Conservation (phyloP, 2,888 invertebrate species). For the Drosophila trichaetosa region DNA sequence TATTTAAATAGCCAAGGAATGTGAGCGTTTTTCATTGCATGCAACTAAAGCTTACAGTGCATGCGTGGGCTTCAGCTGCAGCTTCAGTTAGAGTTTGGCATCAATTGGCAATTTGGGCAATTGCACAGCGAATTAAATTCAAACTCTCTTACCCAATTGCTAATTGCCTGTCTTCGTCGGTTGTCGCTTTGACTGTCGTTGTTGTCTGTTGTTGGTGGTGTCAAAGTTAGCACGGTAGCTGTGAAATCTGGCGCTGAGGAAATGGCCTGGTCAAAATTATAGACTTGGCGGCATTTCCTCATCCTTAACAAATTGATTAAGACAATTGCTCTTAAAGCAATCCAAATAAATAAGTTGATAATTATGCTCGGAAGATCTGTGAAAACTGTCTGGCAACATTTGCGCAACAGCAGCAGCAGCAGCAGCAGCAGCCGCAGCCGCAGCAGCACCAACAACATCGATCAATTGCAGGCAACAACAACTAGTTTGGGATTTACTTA, state of each 20-base stretch:
- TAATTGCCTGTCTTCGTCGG: slow-evolving; percentile 57
- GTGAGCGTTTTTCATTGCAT: neutral
- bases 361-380: slow-evolving; percentile 64
- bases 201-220: slow-evolving; percentile 61
- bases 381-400: slow-evolving; percentile 48
- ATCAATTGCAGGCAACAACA: slow-evolving; percentile 51
- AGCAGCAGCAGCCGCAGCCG: slow-evolving; percentile 26
- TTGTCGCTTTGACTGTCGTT: slow-evolving; percentile 23
- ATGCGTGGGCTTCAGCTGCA: slow-evolving; percentile 64
- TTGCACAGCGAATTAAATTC: slow-evolving; percentile 61
- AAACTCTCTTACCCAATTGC: slow-evolving; percentile 58
- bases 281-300: slow-evolving; percentile 64
- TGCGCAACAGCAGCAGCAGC: slow-evolving; percentile 56
- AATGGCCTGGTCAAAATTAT: slow-evolving; percentile 61
- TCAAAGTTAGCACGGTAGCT: slow-evolving; percentile 79
- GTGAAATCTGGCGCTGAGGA: slow-evolving; percentile 75
- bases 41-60: slow-evolving; percentile 52
- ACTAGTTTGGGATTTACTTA: slow-evolving; percentile 56
- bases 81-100: slow-evolving; percentile 11
- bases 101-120: slow-evolving; percentile 69
- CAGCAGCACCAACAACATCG: slow-evolving; percentile 51
- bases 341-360: slow-evolving; percentile 76
- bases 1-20: neutral
- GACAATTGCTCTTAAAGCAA: slow-evolving; percentile 62
- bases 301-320: slow-evolving; percentile 78